Percentiles rank a stretch among this genome's conserved stretches.
These are phyloP conservation scores for Heterodera schachtii DNA, from an alignment of 1,140 invertebrate species.

Conservation along the genomic window DNA sequence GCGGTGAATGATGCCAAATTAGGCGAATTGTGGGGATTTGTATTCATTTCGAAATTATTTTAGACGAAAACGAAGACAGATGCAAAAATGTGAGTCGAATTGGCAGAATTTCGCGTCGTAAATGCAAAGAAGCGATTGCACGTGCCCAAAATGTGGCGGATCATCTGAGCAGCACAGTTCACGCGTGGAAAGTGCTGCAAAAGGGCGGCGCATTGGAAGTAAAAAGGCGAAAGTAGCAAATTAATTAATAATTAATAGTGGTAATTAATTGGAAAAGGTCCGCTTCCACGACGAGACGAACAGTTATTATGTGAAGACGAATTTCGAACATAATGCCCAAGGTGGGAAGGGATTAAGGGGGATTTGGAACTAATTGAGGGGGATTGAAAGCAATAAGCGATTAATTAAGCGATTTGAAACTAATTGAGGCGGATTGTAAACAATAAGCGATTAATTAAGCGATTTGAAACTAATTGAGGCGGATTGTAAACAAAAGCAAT, in stretches of 20 bases:
- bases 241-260: not conserved
- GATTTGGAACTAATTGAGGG: too few relatives aligned
- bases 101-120: conserved; percentile 21
- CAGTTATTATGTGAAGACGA: conserved; percentile 33
- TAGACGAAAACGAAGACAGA: conserved; percentile 17
- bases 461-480: not conserved
- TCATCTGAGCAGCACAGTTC: conserved; percentile 4
- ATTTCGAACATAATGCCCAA: conserved; percentile 6
- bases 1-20: conserved; percentile 10
- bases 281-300: conserved; percentile 29
- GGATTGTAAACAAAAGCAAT: too few relatives aligned
- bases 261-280: conserved; percentile 11
- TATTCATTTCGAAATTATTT: not conserved
- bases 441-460: not conserved
- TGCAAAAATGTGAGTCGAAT: conserved; percentile 26
- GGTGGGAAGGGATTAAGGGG: not conserved
- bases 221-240: not conserved
- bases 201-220: conserved; percentile 5
- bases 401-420: too few relatives aligned
- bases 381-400: too few relatives aligned
- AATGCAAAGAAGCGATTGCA: conserved; percentile 27
- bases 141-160: conserved; percentile 17
- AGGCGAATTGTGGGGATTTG: too few relatives aligned
- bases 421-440: too few relatives aligned
- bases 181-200: conserved; percentile 25